Base-by-base conservation (phyloP, 1,140 invertebrate species). In the Araneus ventricosus region DNA sequence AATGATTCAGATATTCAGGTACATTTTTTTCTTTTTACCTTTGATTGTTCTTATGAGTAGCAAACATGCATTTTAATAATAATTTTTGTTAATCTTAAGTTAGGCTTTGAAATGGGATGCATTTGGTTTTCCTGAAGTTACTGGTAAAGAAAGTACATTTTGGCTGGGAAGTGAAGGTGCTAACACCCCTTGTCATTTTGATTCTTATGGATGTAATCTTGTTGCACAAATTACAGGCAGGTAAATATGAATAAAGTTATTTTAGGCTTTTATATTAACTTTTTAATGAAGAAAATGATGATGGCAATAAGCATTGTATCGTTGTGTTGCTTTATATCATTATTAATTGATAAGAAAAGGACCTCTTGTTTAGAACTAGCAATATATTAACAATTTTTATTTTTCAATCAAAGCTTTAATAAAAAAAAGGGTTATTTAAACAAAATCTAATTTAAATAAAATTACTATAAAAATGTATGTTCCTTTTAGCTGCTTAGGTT, bases 191-290 rank as follows among this genome's bases (percentile, higher is more conserved):
- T 98, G 98, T 94, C 99, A 99, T 96, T 97, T 97, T 95, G 99
- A 99, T 95, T 98, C 98, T 4, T 99, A 99, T 96, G 98, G 98
- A 0, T 98, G 97, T 94, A 99, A 99, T 96, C 97, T 99, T 94
- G 97, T 99, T 34, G 97, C 97, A 84, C 99, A 99, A 96, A 96
- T 98, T 88, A 96, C 96, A 96, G 98, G 98, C 95, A 97, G 96
- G 98, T 98, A 95, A 95, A 95, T 94, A 91, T 37, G 45, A 52
- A 52, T 14, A 30, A 24, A 52, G 45, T 52, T 93, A n/a, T 57
- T 22, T 85, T 59, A 59, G 8, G 4, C 6, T 39, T 57, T 52
- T 85, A 41, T 27, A 17, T 37, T 82, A 8, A 8, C 14, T 82
- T 82, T n/a, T 30, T 52, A 14, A 52, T 52, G 1, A 52, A 52